A percentile compares a stretch with the other conserved stretches of the same genome.
phyloP scores from a whole-genome alignment of 2,113 vertebrate genomes.

The Phaethon lepturus region DNA sequence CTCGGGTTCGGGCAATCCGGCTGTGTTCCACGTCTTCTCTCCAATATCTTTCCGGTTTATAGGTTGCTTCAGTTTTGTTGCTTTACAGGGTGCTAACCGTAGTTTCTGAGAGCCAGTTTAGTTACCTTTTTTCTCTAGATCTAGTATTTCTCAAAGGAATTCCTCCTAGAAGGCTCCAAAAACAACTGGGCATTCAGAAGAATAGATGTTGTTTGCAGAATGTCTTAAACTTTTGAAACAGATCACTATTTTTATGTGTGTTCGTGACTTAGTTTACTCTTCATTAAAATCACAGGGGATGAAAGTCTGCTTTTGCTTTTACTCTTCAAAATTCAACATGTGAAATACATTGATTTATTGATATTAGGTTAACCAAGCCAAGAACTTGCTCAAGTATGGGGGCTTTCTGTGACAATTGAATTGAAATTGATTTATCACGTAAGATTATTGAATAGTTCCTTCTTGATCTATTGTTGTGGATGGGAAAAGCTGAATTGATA shows the following conservation, averaged over 20 bases:
- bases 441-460: conserved; percentile 27
- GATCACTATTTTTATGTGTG: neutral
- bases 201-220: neutral
- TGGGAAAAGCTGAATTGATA: neutral
- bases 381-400: neutral
- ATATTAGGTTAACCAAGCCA: neutral
- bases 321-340: neutral
- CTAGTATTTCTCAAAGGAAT: neutral
- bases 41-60: neutral
- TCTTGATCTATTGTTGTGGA: neutral
- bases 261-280: neutral
- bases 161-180: neutral
- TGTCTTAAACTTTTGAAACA: neutral
- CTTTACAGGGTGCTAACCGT: neutral
- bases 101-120: neutral
- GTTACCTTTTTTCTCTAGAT: neutral
- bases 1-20: neutral
- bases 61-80: neutral
- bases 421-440: conserved; percentile 7
- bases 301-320: neutral
- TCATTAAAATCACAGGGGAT: neutral
- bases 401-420: neutral
- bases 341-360: neutral
- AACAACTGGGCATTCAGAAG: neutral
- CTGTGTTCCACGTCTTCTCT: neutral